Percentiles rank a stretch among this genome's conserved stretches.
phyloP scores from a whole-genome alignment of 2,113 vertebrate genomes.

The Rhinopithecus roxellana region DNA sequence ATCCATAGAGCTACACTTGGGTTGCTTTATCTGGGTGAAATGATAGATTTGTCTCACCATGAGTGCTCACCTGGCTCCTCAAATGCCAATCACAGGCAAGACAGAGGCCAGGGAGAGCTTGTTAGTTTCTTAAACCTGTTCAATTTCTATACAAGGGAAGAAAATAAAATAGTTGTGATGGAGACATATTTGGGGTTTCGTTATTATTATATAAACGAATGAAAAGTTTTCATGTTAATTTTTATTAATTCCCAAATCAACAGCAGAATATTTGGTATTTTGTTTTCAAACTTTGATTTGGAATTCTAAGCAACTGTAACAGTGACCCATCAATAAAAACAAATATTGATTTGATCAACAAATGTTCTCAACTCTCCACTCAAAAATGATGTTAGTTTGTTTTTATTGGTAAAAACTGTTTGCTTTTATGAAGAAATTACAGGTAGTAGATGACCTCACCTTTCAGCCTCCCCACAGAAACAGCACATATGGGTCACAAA shows the following conservation, averaged over 20 bases:
- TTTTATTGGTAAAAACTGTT: background rate
- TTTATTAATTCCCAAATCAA: background rate
- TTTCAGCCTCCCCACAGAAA: no score
- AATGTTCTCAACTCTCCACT: background rate
- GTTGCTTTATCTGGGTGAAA: conserved; percentile 12
- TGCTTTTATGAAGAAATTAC: background rate
- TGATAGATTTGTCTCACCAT: conserved; percentile 32
- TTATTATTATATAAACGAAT: background rate
- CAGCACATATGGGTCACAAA: rapidly evolving
- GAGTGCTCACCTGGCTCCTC: background rate
- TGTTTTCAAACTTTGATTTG: background rate
- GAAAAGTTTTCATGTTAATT: background rate
- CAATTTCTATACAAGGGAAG: background rate
- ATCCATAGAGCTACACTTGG: background rate
- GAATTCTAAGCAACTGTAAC: background rate
- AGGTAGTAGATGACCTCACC: background rate
- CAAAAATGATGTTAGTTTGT: background rate
- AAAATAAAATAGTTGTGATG: background rate
- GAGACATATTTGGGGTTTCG: background rate
- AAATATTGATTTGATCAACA: background rate
- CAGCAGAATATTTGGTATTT: background rate
- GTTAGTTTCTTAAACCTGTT: background rate
- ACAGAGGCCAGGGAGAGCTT: background rate
- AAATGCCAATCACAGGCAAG: background rate
- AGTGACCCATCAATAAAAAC: background rate